Percentiles rank a stretch among this genome's conserved stretches.
Conservation (phyloP, 2,797 vertebrate species). For the Chloroceryle inda region DNA sequence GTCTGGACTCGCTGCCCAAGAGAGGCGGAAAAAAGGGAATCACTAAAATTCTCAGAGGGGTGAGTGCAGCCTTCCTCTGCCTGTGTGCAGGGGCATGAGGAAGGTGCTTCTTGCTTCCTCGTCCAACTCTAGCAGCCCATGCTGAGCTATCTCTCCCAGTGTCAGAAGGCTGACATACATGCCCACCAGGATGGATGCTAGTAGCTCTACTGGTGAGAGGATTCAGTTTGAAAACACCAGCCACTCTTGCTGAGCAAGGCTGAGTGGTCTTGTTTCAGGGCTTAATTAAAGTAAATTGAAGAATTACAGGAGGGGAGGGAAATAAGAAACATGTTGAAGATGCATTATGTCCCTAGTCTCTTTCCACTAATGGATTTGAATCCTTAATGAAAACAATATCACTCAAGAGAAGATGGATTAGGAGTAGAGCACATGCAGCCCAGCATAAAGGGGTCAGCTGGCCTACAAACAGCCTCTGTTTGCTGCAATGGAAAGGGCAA, state of each 20-base stretch:
- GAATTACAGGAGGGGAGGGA: neutral
- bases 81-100: neutral
- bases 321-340: neutral
- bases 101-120: neutral
- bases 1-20: neutral
- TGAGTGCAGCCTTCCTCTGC: neutral
- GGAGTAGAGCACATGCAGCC: neutral
- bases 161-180: neutral
- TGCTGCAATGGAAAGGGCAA: neutral
- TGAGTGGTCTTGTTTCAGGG: neutral
- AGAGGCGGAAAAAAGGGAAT: neutral
- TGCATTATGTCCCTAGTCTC: neutral
- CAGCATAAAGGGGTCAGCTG: neutral
- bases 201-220: neutral
- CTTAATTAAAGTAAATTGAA: slow-evolving; percentile 1
- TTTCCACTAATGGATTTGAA: neutral
- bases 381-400: neutral
- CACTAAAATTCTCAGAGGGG: neutral
- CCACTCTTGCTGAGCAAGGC: neutral
- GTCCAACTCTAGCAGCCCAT: neutral
- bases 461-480: neutral
- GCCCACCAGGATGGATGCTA: neutral
- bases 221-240: neutral
- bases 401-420: neutral
- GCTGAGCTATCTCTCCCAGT: neutral